These are phyloP conservation scores for Silurus aristotelis DNA, from an alignment of 2,797 vertebrate genomes.

Conservation along the genomic window DNA sequence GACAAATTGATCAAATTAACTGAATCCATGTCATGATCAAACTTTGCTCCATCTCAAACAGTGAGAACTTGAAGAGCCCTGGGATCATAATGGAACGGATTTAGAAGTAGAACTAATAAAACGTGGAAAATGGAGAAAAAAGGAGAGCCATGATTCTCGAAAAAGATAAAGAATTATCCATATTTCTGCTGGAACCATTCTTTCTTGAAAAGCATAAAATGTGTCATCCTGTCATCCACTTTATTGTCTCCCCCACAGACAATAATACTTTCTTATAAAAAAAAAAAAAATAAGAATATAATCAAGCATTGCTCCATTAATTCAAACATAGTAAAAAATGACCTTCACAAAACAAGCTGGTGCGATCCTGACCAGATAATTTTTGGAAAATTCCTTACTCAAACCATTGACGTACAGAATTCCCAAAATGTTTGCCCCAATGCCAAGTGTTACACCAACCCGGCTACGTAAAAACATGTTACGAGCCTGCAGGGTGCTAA, in stretches of 20 bases:
- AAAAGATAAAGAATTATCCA: background rate
- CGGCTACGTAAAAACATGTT: slow-evolving; percentile 9
- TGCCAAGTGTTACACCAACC: background rate
- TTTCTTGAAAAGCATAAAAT: background rate
- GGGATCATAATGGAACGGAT: background rate
- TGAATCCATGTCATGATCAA: background rate
- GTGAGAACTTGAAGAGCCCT: background rate
- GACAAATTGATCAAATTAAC: background rate
- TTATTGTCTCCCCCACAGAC: slow-evolving; percentile 53
- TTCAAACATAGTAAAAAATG: slow-evolving; percentile 24
- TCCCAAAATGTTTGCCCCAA: background rate
- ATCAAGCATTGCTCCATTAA: slow-evolving; percentile 20
- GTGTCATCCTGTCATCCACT: background rate
- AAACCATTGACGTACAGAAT: slow-evolving; percentile 3
- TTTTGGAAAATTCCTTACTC: slow-evolving; percentile 7
- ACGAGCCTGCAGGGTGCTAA: background rate
- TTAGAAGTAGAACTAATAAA: background rate
- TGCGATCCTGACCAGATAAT: slow-evolving; percentile 28
- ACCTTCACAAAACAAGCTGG: slow-evolving; percentile 49
- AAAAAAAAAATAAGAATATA: background rate
- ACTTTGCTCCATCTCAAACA: background rate
- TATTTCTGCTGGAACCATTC: background rate
- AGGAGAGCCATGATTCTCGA: background rate
- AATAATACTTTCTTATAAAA: slow-evolving; percentile 58
- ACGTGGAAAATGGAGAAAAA: background rate